Conservation (phyloP, 2,888 invertebrate genomes). For the Epistrophella euchroma region DNA sequence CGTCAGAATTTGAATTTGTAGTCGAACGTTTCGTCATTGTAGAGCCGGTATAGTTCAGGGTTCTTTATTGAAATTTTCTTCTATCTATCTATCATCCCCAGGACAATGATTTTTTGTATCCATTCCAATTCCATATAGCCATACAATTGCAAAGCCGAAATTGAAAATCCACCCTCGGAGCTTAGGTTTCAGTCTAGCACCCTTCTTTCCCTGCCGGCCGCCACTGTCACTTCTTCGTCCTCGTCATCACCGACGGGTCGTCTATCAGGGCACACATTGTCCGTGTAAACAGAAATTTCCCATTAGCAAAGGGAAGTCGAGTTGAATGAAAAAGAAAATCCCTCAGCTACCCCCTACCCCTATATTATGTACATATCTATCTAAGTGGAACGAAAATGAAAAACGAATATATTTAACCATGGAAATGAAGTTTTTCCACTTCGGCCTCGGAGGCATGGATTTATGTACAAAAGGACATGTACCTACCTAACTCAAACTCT, state of each 20-base stretch:
- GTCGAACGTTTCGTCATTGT: neutral
- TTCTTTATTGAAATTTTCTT: slow-evolving; percentile 26
- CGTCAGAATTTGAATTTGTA: slow-evolving; percentile 54
- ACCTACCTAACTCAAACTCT: neutral
- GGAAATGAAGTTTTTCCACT: slow-evolving; percentile 70
- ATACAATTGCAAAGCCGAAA: slow-evolving; percentile 5
- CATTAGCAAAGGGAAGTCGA: slow-evolving; percentile 72
- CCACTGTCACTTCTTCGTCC: neutral
- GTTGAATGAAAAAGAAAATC: slow-evolving; percentile 71
- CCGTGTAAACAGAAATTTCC: slow-evolving; percentile 73
- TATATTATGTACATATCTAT: too few relatives aligned
- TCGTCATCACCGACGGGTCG: slow-evolving; percentile 39
- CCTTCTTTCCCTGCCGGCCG: neutral
- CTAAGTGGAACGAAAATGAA: slow-evolving; percentile 21
- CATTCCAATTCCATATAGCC: neutral
- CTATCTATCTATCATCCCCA: slow-evolving; percentile 23
- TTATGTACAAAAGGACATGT: slow-evolving; percentile 20
- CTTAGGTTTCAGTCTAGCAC: slow-evolving; percentile 31
- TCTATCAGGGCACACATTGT: slow-evolving; percentile 45
- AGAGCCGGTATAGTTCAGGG: neutral
- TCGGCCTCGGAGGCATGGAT: slow-evolving; percentile 59
- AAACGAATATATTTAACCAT: slow-evolving; percentile 68
- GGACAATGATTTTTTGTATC: slow-evolving; percentile 10
- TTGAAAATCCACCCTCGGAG: slow-evolving; percentile 45
- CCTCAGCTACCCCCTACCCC: slow-evolving; percentile 40